phyloP scores from a whole-genome alignment of 2,888 invertebrate species.

The Drosophila lacicola region DNA sequence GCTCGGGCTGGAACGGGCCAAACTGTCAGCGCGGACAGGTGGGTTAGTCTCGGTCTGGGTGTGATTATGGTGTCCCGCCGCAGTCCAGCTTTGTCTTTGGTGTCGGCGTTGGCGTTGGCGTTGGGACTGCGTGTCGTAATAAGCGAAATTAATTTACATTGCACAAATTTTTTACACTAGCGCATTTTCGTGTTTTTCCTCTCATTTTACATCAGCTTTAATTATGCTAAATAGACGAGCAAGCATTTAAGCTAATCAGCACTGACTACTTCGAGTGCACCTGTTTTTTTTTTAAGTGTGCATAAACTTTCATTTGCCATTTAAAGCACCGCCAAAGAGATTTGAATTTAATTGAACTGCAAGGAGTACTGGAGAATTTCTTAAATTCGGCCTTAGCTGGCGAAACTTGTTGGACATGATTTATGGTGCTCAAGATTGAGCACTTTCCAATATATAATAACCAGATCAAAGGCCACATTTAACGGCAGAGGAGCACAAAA shows the following conservation, averaged over 20 bases:
- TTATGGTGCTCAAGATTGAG: constrained; percentile 55
- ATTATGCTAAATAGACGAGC: constrained; percentile 42
- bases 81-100: constrained; percentile 59
- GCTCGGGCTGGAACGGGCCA: constrained; percentile 5
- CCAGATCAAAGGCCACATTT: constrained; percentile 54
- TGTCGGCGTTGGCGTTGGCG: constrained; percentile 15
- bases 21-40: constrained; percentile 63
- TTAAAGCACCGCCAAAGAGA: not conserved
- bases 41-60: constrained; percentile 46
- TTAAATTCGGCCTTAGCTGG: not conserved
- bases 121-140: constrained; percentile 55
- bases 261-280: not conserved
- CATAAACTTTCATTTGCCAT: not conserved
- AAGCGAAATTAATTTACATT: constrained; percentile 74
- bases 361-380: not conserved
- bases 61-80: constrained; percentile 59
- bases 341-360: not conserved
- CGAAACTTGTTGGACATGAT: constrained; percentile 41
- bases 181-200: not conserved
- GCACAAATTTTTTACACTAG: constrained; percentile 24
- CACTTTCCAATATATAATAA: constrained; percentile 54
- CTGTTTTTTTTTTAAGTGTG: not conserved
- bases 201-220: constrained; percentile 20
- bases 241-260: constrained; percentile 28
- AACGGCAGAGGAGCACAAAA: constrained; percentile 21